Percentiles rank a stretch among this genome's conserved stretches.
These are phyloP conservation scores for Dissostichus mawsoni DNA, from an alignment of 2,113 vertebrate species.

Conservation along the genomic window DNA sequence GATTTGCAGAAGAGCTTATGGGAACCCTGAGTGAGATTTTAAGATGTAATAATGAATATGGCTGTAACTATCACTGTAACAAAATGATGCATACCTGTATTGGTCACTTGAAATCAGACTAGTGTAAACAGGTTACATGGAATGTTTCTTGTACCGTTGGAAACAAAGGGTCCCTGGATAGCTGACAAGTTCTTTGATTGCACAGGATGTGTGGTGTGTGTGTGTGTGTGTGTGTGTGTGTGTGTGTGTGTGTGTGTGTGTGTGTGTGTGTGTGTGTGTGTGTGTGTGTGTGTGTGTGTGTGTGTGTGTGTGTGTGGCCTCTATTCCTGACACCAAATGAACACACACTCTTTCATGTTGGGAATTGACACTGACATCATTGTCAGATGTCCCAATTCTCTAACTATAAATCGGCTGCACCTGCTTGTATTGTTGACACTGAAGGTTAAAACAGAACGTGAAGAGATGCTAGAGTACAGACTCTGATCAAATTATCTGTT, in stretches of 20 bases:
- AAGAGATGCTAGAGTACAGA: not conserved
- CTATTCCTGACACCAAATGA: conserved; percentile 21
- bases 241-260: conserved; percentile 12
- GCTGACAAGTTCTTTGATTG: conserved; percentile 10
- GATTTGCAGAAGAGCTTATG: too few species aligned
- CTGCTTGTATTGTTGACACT: not conserved
- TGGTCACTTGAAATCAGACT: not conserved
- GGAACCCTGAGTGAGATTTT: not conserved
- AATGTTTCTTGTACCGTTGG: not conserved
- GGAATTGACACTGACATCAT: conserved; percentile 20
- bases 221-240: conserved; percentile 21
- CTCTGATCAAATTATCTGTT: not conserved
- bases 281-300: too few species aligned
- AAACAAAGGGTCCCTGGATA: not conserved
- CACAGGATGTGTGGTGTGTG: conserved; percentile 24
- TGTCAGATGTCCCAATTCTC: not conserved
- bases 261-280: conserved; percentile 9
- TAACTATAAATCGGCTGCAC: not conserved
- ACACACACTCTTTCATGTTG: not conserved
- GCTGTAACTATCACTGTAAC: not conserved
- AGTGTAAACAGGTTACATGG: not conserved
- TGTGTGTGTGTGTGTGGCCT: not conserved
- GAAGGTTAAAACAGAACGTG: not conserved
- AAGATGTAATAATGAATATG: too few species aligned
- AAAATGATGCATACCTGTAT: not conserved